Base-by-base conservation (phyloP, 2,888 invertebrate species). In the Thelaira solivaga region DNA sequence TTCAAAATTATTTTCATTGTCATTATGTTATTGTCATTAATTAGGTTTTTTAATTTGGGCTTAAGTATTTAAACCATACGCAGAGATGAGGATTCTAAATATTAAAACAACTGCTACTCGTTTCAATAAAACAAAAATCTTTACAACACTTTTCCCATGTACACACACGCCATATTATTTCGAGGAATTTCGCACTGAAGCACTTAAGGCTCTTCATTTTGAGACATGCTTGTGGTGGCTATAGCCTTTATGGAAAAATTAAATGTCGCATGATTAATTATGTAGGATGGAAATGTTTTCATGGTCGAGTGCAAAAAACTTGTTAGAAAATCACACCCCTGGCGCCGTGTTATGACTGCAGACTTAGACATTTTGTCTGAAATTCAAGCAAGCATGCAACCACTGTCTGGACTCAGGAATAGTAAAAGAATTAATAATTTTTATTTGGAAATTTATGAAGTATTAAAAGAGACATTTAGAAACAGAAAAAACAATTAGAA, bases 261-360 rank as follows among this genome's bases (percentile, higher is more conserved):
- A 45, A 59, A 45, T 51, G 67, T 61, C 64, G 59, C 57, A 20
- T 43, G 67, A 65, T 39, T 49, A 62, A 76, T 76, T 64, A 11
- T 11, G 16, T 29, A 51, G 59, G 61, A 8, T 68, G 61, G 7
- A 18, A 26, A 41, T 57, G 39, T 65, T 73, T 69, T 78, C 69
- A 78, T 69, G 73, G 73, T 74, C 51, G 64, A 59, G 22, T 36
- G 41, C 45, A 65, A 53, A 34, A 73, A 45, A 41, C 65, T 45
- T 64, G 49, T 78, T 57, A 47, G 13, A 64, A 18, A 26, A 39
- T 13, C 5, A 55, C 73, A 45, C 73, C 73, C 39, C 59, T 53
- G 77, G 69, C 77, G 77, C 73, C 77, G 51, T 69, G 29, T 78
- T 73, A 20, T 68, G 62, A 31, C 45, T 64, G 69, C 43, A 18